phyloP scores from a whole-genome alignment of 1,140 invertebrate species.

The Euwallacea similis region DNA sequence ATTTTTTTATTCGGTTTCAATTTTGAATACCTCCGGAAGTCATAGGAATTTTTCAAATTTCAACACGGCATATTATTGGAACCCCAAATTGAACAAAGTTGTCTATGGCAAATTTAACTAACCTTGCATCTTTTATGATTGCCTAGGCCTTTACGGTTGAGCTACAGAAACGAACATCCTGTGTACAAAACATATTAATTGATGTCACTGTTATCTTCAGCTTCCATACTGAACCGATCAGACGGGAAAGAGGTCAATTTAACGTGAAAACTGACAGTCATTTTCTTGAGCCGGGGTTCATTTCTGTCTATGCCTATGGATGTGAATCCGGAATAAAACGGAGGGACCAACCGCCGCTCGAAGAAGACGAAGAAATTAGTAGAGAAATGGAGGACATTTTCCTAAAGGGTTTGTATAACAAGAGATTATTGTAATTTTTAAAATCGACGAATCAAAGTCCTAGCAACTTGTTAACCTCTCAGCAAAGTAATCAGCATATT shows the following conservation, averaged over 20 bases:
- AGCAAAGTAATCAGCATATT: not conserved
- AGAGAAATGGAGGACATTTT: constrained; percentile 83
- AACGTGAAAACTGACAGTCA: constrained; percentile 78
- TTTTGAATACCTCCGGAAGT: no score
- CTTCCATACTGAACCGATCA: constrained; percentile 59
- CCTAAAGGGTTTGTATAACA: constrained; percentile 56
- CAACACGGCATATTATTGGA: no score
- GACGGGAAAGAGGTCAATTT: constrained; percentile 63
- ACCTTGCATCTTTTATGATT: no score
- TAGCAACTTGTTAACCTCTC: no score
- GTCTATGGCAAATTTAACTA: no score
- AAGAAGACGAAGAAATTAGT: constrained; percentile 65
- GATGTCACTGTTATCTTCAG: constrained; percentile 26
- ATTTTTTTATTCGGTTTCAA: no score
- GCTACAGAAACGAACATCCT: no score
- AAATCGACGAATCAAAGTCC: no score
- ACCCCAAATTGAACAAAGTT: no score
- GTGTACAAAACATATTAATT: no score
- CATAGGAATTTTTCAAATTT: no score
- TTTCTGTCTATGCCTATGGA: constrained; percentile 80
- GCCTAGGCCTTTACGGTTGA: no score
- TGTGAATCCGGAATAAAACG: constrained; percentile 60
- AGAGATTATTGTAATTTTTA: not conserved
- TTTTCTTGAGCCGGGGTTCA: constrained; percentile 78
- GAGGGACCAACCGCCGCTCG: constrained; percentile 54